A percentile compares a stretch with the other conserved stretches of the same genome.
These are phyloP conservation scores for Cirrhinus mrigala DNA, from an alignment of 2,797 vertebrate species.

Conservation along the genomic window DNA sequence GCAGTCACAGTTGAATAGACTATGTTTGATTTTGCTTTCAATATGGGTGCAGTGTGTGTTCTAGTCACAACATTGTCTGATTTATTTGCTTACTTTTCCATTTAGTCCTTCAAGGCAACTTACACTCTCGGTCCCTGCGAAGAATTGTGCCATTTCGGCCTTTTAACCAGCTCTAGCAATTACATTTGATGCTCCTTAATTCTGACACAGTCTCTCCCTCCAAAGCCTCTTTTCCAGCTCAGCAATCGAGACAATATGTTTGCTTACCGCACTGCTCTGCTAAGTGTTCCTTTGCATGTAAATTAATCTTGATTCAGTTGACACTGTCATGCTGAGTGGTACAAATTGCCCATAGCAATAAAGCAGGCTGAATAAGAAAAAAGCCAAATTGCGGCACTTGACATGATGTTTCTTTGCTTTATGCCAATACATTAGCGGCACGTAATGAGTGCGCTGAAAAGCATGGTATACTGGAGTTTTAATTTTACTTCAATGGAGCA, in stretches of 20 bases:
- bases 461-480: constrained; percentile 97
- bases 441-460: constrained; percentile 99
- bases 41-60: not conserved
- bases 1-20: not conserved
- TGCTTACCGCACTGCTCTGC: constrained; percentile 96
- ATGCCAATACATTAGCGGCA: constrained; percentile 97
- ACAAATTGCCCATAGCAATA: constrained; percentile 99
- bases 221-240: constrained; percentile 85
- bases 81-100: constrained; percentile 21
- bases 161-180: constrained; percentile 82
- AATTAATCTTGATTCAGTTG: constrained; percentile 99
- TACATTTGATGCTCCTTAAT: constrained; percentile 98
- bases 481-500: constrained; percentile 96
- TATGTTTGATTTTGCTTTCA: not conserved
- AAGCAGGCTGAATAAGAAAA: constrained; percentile 92
- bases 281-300: constrained; percentile 99
- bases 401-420: constrained; percentile 98
- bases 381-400: constrained; percentile 91
- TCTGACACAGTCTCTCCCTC: constrained; percentile 73
- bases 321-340: constrained; percentile 99
- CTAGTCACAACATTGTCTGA: not conserved
- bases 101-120: constrained; percentile 8
- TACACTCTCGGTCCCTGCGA: constrained; percentile 36
- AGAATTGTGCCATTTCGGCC: constrained; percentile 60
- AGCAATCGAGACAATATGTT: constrained; percentile 94